These are phyloP conservation scores for Coilia nasus DNA, from an alignment of 2,797 vertebrate genomes.

Conservation along the genomic window DNA sequence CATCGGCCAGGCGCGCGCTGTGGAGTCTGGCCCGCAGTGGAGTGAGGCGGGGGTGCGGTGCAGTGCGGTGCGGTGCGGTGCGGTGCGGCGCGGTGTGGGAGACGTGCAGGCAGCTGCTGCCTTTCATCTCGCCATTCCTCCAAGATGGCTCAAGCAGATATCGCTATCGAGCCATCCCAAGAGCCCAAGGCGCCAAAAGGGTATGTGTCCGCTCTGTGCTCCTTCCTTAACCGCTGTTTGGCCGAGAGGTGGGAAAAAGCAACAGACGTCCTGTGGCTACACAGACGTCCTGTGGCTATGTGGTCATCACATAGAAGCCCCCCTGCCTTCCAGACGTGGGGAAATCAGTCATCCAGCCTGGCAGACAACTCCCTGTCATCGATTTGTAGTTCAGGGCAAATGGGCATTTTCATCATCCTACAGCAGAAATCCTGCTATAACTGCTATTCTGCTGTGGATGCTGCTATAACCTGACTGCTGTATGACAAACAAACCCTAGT, in stretches of 20 bases:
- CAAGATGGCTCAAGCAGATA: slow-evolving; percentile 5
- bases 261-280: neutral
- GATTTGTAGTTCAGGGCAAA: neutral
- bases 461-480: too few species aligned
- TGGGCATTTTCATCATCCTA: neutral
- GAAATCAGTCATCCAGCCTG: neutral
- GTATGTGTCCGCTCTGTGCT: neutral
- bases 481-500: too few species aligned
- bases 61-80: too few species aligned
- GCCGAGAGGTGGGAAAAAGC: neutral
- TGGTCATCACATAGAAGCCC: neutral
- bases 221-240: neutral
- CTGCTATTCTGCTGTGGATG: neutral
- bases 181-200: neutral
- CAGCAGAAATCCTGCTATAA: neutral
- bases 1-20: neutral
- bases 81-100: neutral
- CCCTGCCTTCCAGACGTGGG: neutral
- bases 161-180: neutral
- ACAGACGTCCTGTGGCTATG: too few species aligned
- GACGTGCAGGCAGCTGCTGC: neutral
- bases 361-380: neutral
- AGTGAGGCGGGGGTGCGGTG: neutral
- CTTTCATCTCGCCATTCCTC: neutral
- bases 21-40: neutral